Conservation (phyloP, 2,113 vertebrate species). For the Ammospiza nelsoni region DNA sequence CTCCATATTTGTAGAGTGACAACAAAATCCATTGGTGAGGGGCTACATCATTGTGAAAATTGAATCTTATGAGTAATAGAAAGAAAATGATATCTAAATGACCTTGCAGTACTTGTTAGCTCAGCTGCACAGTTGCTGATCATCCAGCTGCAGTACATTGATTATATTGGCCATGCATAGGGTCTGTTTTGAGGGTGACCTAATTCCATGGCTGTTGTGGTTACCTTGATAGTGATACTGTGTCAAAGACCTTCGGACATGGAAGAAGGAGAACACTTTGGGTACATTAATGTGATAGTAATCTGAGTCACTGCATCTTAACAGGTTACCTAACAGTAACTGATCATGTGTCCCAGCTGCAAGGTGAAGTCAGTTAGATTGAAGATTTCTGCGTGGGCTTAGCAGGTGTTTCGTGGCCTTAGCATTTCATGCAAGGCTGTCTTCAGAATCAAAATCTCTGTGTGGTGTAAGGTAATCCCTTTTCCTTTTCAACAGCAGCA, state of each 20-base stretch:
- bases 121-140: background rate
- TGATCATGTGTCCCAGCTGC: background rate
- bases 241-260: background rate
- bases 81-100: background rate
- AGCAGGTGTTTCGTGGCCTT: background rate
- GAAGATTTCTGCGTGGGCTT: background rate
- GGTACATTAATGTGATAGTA: background rate
- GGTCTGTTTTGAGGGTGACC: background rate
- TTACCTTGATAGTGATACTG: background rate
- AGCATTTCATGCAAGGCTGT: background rate
- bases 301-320: background rate
- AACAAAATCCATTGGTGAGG: background rate
- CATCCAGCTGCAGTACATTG: background rate
- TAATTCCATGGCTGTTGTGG: background rate
- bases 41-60: background rate
- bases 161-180: background rate
- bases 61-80: background rate
- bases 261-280: background rate
- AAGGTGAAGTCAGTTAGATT: background rate
- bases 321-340: background rate
- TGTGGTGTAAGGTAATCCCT: background rate
- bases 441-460: background rate
- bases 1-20: background rate
- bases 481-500: background rate
- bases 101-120: background rate